Evolutionary conservation across 2,113 vertebrate genomes (phyloP), one percentile per base, ranked within the genome.

Genomic region (Delphinus delphis): DNA sequence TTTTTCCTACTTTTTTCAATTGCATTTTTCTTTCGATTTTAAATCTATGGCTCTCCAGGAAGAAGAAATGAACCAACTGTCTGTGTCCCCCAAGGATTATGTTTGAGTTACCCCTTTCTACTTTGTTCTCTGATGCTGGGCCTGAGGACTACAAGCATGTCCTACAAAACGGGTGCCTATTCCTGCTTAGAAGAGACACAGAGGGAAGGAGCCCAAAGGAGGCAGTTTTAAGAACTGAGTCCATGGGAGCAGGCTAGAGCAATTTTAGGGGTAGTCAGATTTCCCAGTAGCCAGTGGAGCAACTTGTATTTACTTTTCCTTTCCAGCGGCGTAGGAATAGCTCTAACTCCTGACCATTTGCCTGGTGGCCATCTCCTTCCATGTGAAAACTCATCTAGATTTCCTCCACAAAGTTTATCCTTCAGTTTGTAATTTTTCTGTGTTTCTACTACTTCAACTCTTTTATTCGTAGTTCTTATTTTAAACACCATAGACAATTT

Each of bases 21-120:
- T 86, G 5, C 38, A 41, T 76, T 95, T 97, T 92, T 33, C 80
- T 88, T 31, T 86, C 90, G 38, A 53, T 76, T 94, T 26, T 74
- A 87, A 92, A 82, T 14, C 58, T 80, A 3, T 92, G 36, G 18
- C 86, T 86, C 70, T 94, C 36, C 18, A 38, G 33, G 50, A 85
- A 44, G 60, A 91, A 20, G 74, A 41, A 65, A 47, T 9, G 73
- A 67, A n/a, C 62, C 41, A 13, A 28, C 33, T 74, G n/a, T 53
- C 50, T 36, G 18, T 23, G 50, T 50, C 28, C 14, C 17, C 76
- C 10, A n/a, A 58, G 81, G 80, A 68, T 77, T 83, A 25, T 62
- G 12, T 38, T 50, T 55, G 5, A 84, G 77, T 9, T 47, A 18
- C n/a, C 28, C 44, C 60, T 70, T 63, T 58, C 76, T 85, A 53